These are phyloP conservation scores for Exocentrus adspersus DNA, from an alignment of 2,888 invertebrate genomes.

Conservation along the genomic window DNA sequence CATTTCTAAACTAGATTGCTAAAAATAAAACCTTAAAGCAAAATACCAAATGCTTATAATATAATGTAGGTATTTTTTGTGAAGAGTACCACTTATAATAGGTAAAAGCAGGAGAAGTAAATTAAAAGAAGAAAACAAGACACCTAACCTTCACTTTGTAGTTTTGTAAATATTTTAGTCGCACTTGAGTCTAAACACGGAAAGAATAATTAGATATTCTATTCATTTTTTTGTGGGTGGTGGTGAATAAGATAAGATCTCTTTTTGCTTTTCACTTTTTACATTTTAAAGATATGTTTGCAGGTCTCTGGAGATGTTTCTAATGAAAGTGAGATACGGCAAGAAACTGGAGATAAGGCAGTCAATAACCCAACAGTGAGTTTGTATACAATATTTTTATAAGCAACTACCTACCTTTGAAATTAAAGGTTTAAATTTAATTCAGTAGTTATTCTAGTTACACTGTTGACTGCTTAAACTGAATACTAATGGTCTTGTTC, in stretches of 20 bases:
- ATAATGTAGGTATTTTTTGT: not conserved
- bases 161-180: too few relatives aligned
- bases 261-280: not conserved
- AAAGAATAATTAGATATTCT: too few relatives aligned
- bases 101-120: not conserved
- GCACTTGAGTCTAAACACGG: too few relatives aligned
- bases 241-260: not conserved
- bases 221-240: too few relatives aligned
- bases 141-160: too few relatives aligned
- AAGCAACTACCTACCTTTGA: too few relatives aligned
- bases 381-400: not conserved
- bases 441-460: too few relatives aligned
- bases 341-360: conserved; percentile 36
- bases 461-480: not conserved
- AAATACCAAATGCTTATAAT: not conserved
- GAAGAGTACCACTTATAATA: not conserved
- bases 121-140: too few relatives aligned
- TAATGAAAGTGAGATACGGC: conserved; percentile 37
- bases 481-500: conserved; percentile 25
- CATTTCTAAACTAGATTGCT: too few relatives aligned
- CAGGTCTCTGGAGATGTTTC: conserved; percentile 37
- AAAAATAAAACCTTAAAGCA: too few relatives aligned
- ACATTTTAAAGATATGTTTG: conserved; percentile 28
- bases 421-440: too few relatives aligned
- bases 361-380: conserved; percentile 31